These are phyloP conservation scores for Acleris emargana DNA, from an alignment of 2,888 invertebrate genomes.

Conservation along the genomic window DNA sequence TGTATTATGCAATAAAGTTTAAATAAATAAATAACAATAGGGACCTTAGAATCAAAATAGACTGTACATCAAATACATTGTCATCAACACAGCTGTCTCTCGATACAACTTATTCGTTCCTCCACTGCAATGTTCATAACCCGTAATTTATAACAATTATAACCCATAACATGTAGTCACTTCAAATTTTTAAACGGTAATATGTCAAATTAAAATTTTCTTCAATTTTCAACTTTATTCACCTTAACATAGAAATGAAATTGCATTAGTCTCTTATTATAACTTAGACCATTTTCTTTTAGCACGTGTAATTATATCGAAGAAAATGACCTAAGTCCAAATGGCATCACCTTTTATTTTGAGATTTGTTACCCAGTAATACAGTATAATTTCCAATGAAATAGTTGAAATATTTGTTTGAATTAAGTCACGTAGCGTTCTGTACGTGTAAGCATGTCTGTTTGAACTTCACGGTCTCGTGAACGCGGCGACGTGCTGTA, in stretches of 20 bases:
- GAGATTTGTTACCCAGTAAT: background rate
- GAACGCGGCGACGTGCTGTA: conserved; percentile 2
- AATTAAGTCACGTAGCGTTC: background rate
- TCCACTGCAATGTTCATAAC: conserved; percentile 1
- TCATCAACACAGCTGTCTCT: background rate
- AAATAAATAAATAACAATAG: no score
- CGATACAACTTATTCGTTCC: background rate
- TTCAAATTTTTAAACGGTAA: background rate
- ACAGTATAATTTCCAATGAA: background rate
- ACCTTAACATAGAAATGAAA: no score
- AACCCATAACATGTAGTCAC: conserved; percentile 25
- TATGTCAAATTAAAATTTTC: background rate
- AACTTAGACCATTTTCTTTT: no score
- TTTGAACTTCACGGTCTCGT: conserved; percentile 10
- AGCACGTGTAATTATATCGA: no score
- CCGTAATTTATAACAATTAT: conserved; percentile 30
- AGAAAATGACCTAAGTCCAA: no score
- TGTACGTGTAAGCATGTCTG: conserved; percentile 8
- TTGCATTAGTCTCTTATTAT: no score
- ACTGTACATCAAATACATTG: no score
- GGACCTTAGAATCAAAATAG: no score
- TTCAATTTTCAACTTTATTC: background rate
- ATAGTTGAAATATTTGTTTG: background rate
- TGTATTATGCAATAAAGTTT: no score
- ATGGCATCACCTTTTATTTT: no score